Base-by-base conservation (phyloP, 2,888 invertebrate species). In the Mantis religiosa region DNA sequence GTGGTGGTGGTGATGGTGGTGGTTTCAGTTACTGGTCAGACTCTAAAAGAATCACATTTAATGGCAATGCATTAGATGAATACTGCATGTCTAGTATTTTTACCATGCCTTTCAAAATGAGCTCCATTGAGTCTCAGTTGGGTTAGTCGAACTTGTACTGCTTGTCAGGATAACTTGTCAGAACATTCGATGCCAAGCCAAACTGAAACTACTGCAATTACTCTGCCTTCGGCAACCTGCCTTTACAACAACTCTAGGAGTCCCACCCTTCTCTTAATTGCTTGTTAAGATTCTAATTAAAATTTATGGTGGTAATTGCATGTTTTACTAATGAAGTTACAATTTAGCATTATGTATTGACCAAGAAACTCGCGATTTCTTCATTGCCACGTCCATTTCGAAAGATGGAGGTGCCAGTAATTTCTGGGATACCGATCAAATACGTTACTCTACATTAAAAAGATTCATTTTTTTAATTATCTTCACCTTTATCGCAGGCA, bases 321-420 rank as follows among this genome's bases (percentile, higher is more conserved):
- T 89, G 89, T 89, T 89, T 89, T 87, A 89, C 89, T 89, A 89
- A 89, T 89, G 89, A 88, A 89, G 89, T 89, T 89, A 89, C 89
- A 88, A 89, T 89, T 88, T 88, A 89, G 85, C 84, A 88, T 85
- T 88, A 88, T 88, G 84, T 88, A 85, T 87, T 82, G 87, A 87
- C 82, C 82, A 30, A 81, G 87, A 87, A 87, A 87, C 82, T 87
- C 82, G 87, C 87, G 87, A 41, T 82, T 87, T 82, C 25, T 71
- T 25, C 54, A 71, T 25, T 71, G 25, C 3, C 20, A 6, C 4
- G 25, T 71, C 54, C 25, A 20, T 71, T 71, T 71, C 20, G 6
- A 4, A 71, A 71, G 54, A 71, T 20, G 54, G 15, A 71, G 25
- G 20, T 71, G 54, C 54, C 20, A 71, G 54, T 25, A 71, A 71